Evolutionary conservation across 1,140 invertebrate genomes (phyloP).

Genomic region (Himalopsyche phryganea): DNA sequence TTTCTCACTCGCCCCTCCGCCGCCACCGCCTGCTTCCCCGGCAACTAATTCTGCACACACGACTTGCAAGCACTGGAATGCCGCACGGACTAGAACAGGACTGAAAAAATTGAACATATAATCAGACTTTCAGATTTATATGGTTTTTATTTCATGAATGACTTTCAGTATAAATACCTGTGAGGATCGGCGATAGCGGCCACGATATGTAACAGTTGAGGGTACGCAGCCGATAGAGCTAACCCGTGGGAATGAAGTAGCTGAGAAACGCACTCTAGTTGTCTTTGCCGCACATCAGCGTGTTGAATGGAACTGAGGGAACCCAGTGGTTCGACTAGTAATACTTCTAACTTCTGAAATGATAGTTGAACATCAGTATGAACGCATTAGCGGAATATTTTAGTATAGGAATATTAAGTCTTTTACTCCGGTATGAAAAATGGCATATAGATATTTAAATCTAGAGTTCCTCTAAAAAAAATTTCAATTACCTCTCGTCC

Average conservation of each 20-base stretch:
- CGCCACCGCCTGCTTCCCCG: conserved; percentile 73
- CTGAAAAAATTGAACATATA: conserved; percentile 52
- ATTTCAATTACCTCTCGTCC: conserved; percentile 87
- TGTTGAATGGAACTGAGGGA: conserved; percentile 86
- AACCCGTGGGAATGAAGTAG: conserved; percentile 91
- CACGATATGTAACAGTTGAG: conserved; percentile 89
- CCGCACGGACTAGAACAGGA: conserved; percentile 86
- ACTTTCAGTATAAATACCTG: no score
- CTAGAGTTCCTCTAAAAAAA: no score
- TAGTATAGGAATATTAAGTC: no score
- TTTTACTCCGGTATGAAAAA: no score
- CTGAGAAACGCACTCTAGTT: conserved; percentile 91
- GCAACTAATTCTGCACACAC: conserved; percentile 95
- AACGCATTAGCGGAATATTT: no score
- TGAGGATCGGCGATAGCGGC: conserved; percentile 90
- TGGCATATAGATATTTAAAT: not conserved
- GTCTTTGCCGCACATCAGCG: conserved; percentile 89
- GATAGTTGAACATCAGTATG: no score
- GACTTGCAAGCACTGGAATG: conserved; percentile 93
- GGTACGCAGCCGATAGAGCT: conserved; percentile 89
- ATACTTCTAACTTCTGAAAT: conserved; percentile 74
- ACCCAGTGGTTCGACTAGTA: conserved; percentile 83
- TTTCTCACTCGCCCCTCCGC: conserved; percentile 41
- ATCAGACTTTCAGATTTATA: no score
- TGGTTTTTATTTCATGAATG: no score